Evolutionary conservation across 2,797 vertebrate species (phyloP), one percentile per base, ranked within the genome.

Genomic region (Neopelma chrysocephalum): DNA sequence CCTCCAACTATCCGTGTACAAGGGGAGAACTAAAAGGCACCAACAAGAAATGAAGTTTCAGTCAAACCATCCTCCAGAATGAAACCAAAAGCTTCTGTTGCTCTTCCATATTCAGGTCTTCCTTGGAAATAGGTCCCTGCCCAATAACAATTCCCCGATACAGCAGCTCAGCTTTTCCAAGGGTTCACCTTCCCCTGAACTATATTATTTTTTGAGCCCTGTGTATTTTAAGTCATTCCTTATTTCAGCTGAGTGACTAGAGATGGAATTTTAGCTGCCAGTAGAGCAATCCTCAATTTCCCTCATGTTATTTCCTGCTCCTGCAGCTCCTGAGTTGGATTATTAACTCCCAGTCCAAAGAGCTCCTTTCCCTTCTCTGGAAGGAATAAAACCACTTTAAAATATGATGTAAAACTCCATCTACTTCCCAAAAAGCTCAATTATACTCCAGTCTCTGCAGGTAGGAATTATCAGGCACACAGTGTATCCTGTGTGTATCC

Each of bases 1-100:
- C 3, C 11, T 15, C 21, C n/a, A 45, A 3, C 5, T 54, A 3
- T 2, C 8, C 2, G 1, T 20, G 36, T 5, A 7, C 5, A 12
- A 42, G 20, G 20, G 51, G 20, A 64, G 26, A 45, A 45, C 11
- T 53, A 12, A 54, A 54, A 61, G n/a, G 31, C 57, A 71, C 0
- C 2, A 50, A 8, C 8, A 40, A 13, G 26, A 40, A 69, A 45
- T 9, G 25, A 73, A 16, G 29, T 8, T 70, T 40, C 23, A 15
- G 29, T 23, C 69, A 48, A 53, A 15, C 4, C 38, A 9, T 9
- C 29, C 45, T 60, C 47, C 1, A 4, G 45, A 10, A 25, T 0
- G 12, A 57, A 36, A 53, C 43, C 23, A 47, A 23, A 69, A 26
- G 38, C 4, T 25, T 40, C 43, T 25, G 29, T 8, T 2, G 7